Evolutionary conservation across 1,140 invertebrate genomes (phyloP), one percentile per base, ranked within the genome.

Genomic region (Druon quercuslanigerum): DNA sequence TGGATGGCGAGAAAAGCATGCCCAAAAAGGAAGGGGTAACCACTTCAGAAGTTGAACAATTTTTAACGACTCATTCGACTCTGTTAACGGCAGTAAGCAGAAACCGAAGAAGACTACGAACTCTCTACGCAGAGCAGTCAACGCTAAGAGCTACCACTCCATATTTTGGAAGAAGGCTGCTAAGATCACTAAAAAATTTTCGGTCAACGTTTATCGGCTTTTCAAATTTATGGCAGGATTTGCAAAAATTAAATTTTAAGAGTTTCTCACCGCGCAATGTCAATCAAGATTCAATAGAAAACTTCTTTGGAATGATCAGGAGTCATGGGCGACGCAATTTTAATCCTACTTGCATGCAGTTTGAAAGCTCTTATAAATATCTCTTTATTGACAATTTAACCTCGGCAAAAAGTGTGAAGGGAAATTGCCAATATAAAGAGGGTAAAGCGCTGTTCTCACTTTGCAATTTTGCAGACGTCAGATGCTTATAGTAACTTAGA

Each of bases 121-220:
- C 17, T 0, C 17, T 20, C 12, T 57, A 11, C 54, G 54, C 6
- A 57, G 54, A 57, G 17, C 17, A 19, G 54, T 57, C 11, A n/a
- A n/a, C n/a, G n/a, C n/a, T n/a, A n/a, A n/a, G n/a, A n/a, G n/a
- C n/a, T n/a, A n/a, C n/a, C n/a, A 57, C 12, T 20, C 54, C 12
- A 57, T 11, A 12, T 60, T 60, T 25, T 60, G 57, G 57, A 60
- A 14, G 20, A 25, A 60, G 33, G 57, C 20, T 33, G 57, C 57
- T 60, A 33, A 25, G 25, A 2, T 25, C 57, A 3, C 25, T 60
- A 40, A 60, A 33, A 33, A 60, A 60, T 60, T 60, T 33, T 13
- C 11, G 57, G 14, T 33, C 20, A 12, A 60, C 57, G 25, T 12
- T 60, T 0, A 13, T 60, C 8, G 20, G 57, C 5, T 60, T 33